A percentile compares a stretch with the other conserved stretches of the same genome.
phyloP scores from a whole-genome alignment of 2,888 invertebrate species.

The Habroteleia sp. region DNA sequence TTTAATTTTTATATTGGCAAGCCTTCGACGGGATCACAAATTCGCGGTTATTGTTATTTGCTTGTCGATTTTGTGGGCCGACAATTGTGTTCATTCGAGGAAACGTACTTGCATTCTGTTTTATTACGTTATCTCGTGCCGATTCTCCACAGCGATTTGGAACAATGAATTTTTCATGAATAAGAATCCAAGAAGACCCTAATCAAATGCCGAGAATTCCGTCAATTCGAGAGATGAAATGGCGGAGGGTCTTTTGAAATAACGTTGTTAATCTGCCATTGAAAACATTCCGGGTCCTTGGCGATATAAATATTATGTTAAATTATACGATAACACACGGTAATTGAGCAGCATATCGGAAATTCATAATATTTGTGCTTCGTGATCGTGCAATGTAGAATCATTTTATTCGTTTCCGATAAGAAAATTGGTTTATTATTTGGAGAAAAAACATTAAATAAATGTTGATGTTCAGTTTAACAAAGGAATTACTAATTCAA shows the following conservation, averaged over 20 bases:
- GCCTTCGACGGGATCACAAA: background rate
- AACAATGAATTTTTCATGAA: conserved; percentile 63
- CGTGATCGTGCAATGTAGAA: too few species aligned
- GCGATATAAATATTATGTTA: conserved; percentile 16
- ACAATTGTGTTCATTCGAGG: conserved; percentile 32
- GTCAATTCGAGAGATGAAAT: conserved; percentile 55
- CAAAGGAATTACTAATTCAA: too few species aligned
- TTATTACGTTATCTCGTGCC: conserved; percentile 51
- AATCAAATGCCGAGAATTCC: conserved; percentile 59
- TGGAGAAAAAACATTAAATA: too few species aligned
- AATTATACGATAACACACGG: conserved; percentile 17
- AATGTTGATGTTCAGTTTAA: too few species aligned
- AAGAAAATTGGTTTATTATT: too few species aligned
- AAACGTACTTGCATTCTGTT: conserved; percentile 27
- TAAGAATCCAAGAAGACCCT: conserved; percentile 59
- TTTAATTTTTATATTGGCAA: background rate
- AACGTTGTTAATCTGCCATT: conserved; percentile 52
- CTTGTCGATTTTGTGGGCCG: conserved; percentile 25
- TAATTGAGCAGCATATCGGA: too few species aligned
- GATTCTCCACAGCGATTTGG: conserved; percentile 51
- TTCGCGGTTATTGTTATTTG: conserved; percentile 28
- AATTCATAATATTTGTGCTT: too few species aligned
- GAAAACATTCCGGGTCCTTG: conserved; percentile 11
- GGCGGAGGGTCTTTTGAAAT: conserved; percentile 43
- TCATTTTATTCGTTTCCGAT: too few species aligned